Percentiles rank a stretch among this genome's conserved stretches.
These are phyloP conservation scores for Cranoglanis bouderius DNA, from an alignment of 2,113 vertebrate genomes.

Conservation along the genomic window DNA sequence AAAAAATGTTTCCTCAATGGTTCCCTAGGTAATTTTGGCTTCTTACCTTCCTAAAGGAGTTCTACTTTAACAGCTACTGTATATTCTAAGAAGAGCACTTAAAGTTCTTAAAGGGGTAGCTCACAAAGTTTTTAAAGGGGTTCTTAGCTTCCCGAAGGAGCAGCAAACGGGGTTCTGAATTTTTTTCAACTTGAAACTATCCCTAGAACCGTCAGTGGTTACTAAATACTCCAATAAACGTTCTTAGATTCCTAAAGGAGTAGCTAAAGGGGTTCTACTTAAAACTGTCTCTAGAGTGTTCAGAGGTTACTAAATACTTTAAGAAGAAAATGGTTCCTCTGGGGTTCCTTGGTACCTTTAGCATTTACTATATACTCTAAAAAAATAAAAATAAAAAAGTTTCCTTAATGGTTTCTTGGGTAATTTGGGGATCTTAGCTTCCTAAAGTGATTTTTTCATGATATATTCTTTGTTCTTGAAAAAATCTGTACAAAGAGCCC, in stretches of 20 bases:
- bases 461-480: background rate
- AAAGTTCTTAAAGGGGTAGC: background rate
- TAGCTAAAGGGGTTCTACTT: background rate
- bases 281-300: background rate
- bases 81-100: background rate
- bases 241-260: background rate
- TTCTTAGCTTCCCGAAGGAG: background rate
- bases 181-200: background rate
- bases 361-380: background rate
- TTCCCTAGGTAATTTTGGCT: too few relatives aligned
- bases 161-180: background rate
- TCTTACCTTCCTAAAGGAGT: too few relatives aligned
- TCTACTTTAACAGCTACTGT: too few relatives aligned
- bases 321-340: background rate
- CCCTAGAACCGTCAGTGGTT: background rate
- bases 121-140: background rate
- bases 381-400: background rate
- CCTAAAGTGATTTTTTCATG: background rate
- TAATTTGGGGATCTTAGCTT: background rate
- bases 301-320: background rate
- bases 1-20: too few relatives aligned
- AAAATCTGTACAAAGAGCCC: background rate
- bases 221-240: background rate
- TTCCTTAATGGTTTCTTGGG: background rate
- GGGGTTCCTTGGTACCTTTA: background rate